phyloP scores from a whole-genome alignment of 1,140 invertebrate species.

The Zaprionus nigranus region DNA sequence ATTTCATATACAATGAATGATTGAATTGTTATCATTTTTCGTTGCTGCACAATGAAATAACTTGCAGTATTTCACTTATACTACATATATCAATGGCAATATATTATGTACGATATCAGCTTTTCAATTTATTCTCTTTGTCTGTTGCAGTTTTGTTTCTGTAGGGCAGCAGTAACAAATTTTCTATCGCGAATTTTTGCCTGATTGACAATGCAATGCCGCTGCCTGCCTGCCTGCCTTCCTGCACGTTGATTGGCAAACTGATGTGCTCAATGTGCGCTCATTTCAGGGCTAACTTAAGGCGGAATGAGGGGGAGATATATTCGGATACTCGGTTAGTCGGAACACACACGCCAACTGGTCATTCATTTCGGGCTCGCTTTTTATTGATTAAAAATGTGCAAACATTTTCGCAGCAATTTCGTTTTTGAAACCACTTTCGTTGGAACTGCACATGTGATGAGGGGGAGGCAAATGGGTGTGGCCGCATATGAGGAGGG shows the following conservation, averaged over 20 bases:
- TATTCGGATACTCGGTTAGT: background rate
- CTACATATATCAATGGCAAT: background rate
- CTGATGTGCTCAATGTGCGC: conserved; percentile 29
- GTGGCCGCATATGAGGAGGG: background rate
- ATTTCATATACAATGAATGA: background rate
- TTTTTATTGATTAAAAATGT: conserved; percentile 81
- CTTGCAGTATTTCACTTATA: background rate
- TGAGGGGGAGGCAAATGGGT: background rate
- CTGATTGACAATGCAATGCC: conserved; percentile 47
- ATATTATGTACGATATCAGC: background rate
- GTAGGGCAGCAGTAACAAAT: background rate
- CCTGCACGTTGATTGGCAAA: conserved; percentile 57
- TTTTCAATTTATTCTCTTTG: conserved; percentile 2
- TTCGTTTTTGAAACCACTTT: conserved; percentile 81
- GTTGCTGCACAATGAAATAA: background rate
- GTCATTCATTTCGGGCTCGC: conserved; percentile 44
- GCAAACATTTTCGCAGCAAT: conserved; percentile 80
- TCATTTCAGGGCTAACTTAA: background rate
- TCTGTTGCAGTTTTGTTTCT: background rate
- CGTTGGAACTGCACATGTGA: conserved; percentile 60
- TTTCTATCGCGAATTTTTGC: conserved; percentile 39
- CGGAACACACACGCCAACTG: conserved; percentile 53
- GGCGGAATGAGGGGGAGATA: background rate
- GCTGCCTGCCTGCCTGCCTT: background rate
- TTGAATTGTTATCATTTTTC: background rate